Evolutionary conservation across 2,888 invertebrate genomes (phyloP), one percentile per base, ranked within the genome.

Genomic region (Ichneumon xanthorius): DNA sequence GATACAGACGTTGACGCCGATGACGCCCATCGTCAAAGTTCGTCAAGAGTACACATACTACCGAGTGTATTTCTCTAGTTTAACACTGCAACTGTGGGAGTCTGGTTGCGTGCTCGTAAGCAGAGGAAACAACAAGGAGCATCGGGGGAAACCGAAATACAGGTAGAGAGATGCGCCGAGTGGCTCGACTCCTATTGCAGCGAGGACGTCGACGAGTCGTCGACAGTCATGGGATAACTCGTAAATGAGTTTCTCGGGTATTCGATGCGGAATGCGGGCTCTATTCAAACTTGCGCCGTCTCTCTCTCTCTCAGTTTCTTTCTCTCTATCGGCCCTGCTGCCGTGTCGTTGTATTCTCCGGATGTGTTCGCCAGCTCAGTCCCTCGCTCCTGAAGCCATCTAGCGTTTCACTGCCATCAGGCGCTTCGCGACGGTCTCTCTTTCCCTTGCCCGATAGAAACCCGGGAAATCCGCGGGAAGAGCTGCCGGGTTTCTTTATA

Each of bases 191-290:
- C n/a, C 33, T 63, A 65, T 65, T 63, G 19, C 70, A 48, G 55
- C 40, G 80, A 53, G 80, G 37, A 76, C 71, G 80, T 58, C 45
- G 63, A 80, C 71, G 65, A 84, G 71, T 40, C 88, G 80, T 83
- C 86, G 70, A 70, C 84, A 86, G 85, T 82, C 86, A 82, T 73
- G 86, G 87, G 87, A 86, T 89, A 91, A 92, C 91, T 92, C 92
- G 87, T 90, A 92, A 92, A 92, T 92, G 92, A 92, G 92, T 92
- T 92, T 92, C 92, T 89, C 90, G 89, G 89, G 88, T 90, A 91
- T 90, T 90, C 90, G 90, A 92, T 90, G 91, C 88, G 90, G 91
- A 91, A 92, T 92, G 92, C 90, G 92, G 90, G 90, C 87, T 90
- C 91, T 90, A 90, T 92, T 91, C 90, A 90, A 92, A 92, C 90